phyloP scores from a whole-genome alignment of 2,113 vertebrate genomes.

The Hippocampus abdominalis region DNA sequence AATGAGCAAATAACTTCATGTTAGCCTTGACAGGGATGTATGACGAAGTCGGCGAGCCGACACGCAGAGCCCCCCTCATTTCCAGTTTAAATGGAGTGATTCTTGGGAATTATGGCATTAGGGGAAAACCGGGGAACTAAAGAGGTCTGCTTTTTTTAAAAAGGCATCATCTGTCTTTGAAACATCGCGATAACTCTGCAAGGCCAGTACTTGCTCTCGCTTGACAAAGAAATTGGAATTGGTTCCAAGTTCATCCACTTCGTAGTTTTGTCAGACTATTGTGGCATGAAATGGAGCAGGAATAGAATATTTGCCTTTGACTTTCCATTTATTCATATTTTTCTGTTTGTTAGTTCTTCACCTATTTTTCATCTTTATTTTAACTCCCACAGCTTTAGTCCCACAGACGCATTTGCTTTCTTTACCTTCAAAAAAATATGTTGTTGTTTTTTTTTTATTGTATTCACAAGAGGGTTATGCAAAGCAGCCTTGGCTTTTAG shows the following conservation, averaged over 20 bases:
- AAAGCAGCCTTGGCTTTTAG: conserved; percentile 39
- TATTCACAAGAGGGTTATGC: conserved; percentile 55
- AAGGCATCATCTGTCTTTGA: conserved; percentile 56
- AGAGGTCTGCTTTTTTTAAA: conserved; percentile 41
- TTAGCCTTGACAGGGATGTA: conserved; percentile 61
- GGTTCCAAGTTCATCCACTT: conserved; percentile 2
- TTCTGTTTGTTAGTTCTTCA: conserved; percentile 22
- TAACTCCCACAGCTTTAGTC: conserved; percentile 36
- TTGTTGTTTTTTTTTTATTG: conserved; percentile 51
- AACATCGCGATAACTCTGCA: conserved; percentile 44
- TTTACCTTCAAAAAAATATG: conserved; percentile 60
- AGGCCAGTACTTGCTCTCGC: conserved; percentile 46
- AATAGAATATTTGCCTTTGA: conserved; percentile 23
- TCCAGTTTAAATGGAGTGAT: conserved; percentile 54
- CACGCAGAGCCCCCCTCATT: conserved; percentile 40
- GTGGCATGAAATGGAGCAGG: conserved; percentile 10
- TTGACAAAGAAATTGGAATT: conserved; percentile 47
- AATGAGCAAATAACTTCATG: conserved; percentile 62
- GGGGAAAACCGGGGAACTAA: conserved; percentile 46
- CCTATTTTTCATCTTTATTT: conserved; percentile 35
- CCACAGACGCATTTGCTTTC: conserved; percentile 45
- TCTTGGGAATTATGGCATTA: conserved; percentile 57
- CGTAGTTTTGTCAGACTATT: not conserved
- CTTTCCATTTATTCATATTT: conserved; percentile 21
- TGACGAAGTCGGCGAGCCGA: conserved; percentile 39